A percentile compares a stretch with the other conserved stretches of the same genome.
These are phyloP conservation scores for Osedax frankpressi DNA, from an alignment of 2,888 invertebrate genomes.

Conservation along the genomic window DNA sequence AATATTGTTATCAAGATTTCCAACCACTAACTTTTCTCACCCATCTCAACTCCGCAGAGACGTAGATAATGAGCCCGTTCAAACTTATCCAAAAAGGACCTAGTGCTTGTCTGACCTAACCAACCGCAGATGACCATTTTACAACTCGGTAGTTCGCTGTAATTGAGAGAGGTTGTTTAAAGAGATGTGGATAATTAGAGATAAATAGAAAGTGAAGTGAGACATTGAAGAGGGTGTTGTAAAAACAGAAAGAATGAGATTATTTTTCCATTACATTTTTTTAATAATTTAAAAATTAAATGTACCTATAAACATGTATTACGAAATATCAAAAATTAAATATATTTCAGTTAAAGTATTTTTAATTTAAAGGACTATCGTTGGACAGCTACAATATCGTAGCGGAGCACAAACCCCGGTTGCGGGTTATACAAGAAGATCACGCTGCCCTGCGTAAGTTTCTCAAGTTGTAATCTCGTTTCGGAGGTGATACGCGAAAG, in stretches of 20 bases:
- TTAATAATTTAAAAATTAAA: not conserved
- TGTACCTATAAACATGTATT: too few species aligned
- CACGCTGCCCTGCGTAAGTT: conserved; percentile 55
- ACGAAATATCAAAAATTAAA: too few species aligned
- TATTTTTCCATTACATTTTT: not conserved
- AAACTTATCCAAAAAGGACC: conserved; percentile 72
- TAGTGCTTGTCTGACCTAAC: conserved; percentile 72
- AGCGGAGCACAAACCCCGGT: not conserved
- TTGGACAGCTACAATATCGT: not conserved
- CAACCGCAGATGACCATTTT: conserved; percentile 55
- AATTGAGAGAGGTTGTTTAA: too few species aligned
- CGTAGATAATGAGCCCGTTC: conserved; percentile 76
- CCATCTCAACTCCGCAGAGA: conserved; percentile 63
- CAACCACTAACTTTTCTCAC: not conserved
- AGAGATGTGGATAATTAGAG: conserved; percentile 23
- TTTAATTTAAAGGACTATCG: too few species aligned
- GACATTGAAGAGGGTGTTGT: not conserved
- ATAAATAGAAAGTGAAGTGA: not conserved
- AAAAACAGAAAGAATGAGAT: not conserved
- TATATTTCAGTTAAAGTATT: too few species aligned
- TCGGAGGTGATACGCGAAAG: conserved; percentile 56
- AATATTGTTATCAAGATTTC: too few species aligned
- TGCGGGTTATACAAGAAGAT: not conserved
- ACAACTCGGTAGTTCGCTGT: conserved; percentile 24
- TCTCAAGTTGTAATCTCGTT: conserved; percentile 58